Evolutionary conservation across 2,888 invertebrate species (phyloP), one percentile per base, ranked within the genome.

Genomic region (Hedychridium roseum): DNA sequence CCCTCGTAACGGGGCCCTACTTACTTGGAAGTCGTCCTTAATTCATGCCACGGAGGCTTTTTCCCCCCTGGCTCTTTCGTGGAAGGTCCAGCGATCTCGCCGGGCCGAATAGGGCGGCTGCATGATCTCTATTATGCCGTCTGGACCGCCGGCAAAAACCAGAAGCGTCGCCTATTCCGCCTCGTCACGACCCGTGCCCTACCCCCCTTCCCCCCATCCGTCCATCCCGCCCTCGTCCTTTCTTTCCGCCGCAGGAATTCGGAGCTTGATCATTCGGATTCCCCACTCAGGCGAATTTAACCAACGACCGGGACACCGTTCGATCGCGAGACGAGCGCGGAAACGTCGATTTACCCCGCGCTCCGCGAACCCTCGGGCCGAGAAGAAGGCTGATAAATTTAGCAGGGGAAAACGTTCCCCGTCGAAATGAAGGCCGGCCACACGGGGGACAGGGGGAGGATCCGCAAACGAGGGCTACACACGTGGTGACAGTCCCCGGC

Each of bases 401-500:
- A 3, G 16, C 15, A 39, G 15, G n/a, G 27, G 11, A 43, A 36
- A 42, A 21, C 11, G 32, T 31, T 40, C 15, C 41, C 28, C 34
- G 37, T 12, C n/a, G 16, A 38, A n/a, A n/a, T n/a, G n/a, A n/a
- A n/a, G n/a, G n/a, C n/a, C n/a, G n/a, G n/a, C n/a, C n/a, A n/a
- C n/a, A n/a, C n/a, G 37, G 28, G 44, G 45, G 32, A 15, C n/a
- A 37, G 32, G 30, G 36, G 47, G 49, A 48, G 43, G 54, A 44
- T 49, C 50, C 60, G 60, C 70, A 70, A 70, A 66, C 70, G n/a
- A n/a, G n/a, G 70, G 71, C 58, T 68, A 63, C 65, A 65, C 71
- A 71, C 71, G 71, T 71, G 71, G 71, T 66, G 65, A 62, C 65
- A 63, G 62, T 50, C 54, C 61, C 61, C n/a, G n/a, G n/a, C 61